Evolutionary conservation across 2,113 vertebrate genomes (phyloP).

Genomic region (Hemicordylus capensis): DNA sequence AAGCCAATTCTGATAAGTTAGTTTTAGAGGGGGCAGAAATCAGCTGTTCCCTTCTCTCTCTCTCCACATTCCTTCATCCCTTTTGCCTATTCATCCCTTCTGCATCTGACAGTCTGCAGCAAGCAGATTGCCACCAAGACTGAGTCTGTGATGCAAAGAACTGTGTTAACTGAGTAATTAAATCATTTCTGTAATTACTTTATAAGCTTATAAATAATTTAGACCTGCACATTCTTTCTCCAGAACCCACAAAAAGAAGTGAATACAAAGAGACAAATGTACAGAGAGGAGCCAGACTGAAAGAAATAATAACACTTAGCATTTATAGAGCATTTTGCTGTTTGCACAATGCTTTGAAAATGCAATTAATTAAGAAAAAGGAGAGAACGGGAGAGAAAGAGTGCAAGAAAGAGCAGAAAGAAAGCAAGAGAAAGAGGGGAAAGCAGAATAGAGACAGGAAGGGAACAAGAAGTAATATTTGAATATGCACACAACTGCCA

Average conservation of each 20-base stretch:
- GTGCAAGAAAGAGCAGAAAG: slow-evolving; percentile 13
- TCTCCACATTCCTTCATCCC: accelerated
- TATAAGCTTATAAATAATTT: slow-evolving; percentile 74
- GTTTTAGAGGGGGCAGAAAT: too few relatives aligned
- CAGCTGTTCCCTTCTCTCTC: accelerated
- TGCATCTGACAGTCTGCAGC: background rate
- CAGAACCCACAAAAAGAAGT: slow-evolving; percentile 52
- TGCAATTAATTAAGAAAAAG: slow-evolving; percentile 47
- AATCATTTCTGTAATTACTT: slow-evolving; percentile 76
- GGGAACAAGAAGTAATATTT: background rate
- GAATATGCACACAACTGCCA: background rate
- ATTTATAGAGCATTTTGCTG: slow-evolving; percentile 30
- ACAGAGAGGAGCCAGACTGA: slow-evolving; percentile 36
- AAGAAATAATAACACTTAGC: slow-evolving; percentile 41
- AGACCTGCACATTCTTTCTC: slow-evolving; percentile 57
- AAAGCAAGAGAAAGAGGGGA: background rate
- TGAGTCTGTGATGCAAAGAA: slow-evolving; percentile 49
- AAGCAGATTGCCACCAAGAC: slow-evolving; percentile 45
- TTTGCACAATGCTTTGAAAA: slow-evolving; percentile 57
- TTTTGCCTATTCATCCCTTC: background rate
- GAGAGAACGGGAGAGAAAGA: slow-evolving; percentile 27
- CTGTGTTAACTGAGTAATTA: slow-evolving; percentile 69
- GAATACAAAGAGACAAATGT: slow-evolving; percentile 42
- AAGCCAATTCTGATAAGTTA: background rate
- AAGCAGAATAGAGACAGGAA: background rate